A percentile compares a stretch with the other conserved stretches of the same genome.
Conservation (phyloP, 2,888 invertebrate genomes). For the Nudaria mundana region DNA sequence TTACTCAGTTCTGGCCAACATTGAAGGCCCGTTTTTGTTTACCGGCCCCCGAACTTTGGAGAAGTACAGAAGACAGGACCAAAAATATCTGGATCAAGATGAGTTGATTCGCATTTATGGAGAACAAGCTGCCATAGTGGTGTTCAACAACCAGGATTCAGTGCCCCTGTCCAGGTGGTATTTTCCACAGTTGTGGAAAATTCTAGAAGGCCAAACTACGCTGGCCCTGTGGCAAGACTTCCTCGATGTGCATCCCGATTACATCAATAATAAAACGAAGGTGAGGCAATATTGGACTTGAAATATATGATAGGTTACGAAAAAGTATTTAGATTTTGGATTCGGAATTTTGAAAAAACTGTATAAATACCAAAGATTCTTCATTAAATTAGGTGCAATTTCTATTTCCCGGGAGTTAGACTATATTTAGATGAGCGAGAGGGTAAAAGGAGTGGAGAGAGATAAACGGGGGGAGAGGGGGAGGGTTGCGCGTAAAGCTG, state of each 20-base stretch:
- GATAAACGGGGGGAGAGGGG: too few relatives aligned
- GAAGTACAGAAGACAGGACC: constrained; percentile 70
- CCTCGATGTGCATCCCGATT: constrained; percentile 81
- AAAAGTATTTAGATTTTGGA: too few relatives aligned
- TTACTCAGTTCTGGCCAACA: constrained; percentile 55
- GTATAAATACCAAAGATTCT: too few relatives aligned
- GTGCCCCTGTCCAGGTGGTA: constrained; percentile 76
- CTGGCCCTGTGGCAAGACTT: constrained; percentile 80
- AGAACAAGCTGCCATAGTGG: constrained; percentile 79
- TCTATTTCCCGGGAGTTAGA: too few relatives aligned
- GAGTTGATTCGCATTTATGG: constrained; percentile 80
- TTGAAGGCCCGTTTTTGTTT: constrained; percentile 82
- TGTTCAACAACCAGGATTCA: constrained; percentile 81
- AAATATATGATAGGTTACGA: not conserved
- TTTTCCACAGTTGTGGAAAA: constrained; percentile 79
- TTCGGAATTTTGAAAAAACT: too few relatives aligned
- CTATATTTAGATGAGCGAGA: too few relatives aligned
- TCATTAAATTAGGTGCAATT: too few relatives aligned
- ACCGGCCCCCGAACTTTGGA: constrained; percentile 79
- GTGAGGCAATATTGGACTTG: constrained; percentile 36
- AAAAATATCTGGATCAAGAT: constrained; percentile 77
- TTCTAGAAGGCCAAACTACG: constrained; percentile 74
- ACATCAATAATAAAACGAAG: constrained; percentile 82
- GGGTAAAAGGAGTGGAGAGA: too few relatives aligned
- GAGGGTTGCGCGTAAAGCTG: too few relatives aligned